A percentile compares a stretch with the other conserved stretches of the same genome.
Conservation (phyloP, 2,113 vertebrate species). For the Dicaeum eximium region DNA sequence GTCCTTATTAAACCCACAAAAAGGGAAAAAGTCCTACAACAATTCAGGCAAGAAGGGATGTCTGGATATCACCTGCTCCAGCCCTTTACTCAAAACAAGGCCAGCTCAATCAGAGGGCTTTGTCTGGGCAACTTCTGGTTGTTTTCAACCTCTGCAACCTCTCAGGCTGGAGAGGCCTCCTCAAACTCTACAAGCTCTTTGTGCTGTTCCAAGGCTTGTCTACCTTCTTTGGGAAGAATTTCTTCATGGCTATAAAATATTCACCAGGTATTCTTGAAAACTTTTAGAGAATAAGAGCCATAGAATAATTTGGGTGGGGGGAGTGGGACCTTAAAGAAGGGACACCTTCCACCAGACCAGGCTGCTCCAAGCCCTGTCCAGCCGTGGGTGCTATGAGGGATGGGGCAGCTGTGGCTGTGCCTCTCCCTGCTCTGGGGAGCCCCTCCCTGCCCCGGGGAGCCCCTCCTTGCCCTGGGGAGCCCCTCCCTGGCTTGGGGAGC, state of each 20-base stretch:
- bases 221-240: neutral
- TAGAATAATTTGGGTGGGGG: fast-evolving
- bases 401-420: fast-evolving
- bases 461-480: too few relatives aligned
- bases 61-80: neutral
- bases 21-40: neutral
- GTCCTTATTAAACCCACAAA: neutral
- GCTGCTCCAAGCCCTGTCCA: neutral
- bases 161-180: neutral
- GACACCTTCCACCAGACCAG: neutral
- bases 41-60: neutral
- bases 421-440: neutral
- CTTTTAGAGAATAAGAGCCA: neutral
- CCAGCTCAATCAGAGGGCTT: neutral
- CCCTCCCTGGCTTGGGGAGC: too few relatives aligned
- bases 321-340: neutral
- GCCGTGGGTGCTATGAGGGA: fast-evolving
- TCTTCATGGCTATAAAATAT: fast-evolving
- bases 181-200: neutral
- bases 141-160: neutral
- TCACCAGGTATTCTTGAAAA: neutral
- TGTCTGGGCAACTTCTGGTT: neutral
- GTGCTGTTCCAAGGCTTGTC: neutral
- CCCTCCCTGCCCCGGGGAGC: too few relatives aligned
- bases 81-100: neutral